Percentiles rank a stretch among this genome's conserved stretches.
phyloP scores from a whole-genome alignment of 2,113 vertebrate genomes.

The Bothrops jararaca region DNA sequence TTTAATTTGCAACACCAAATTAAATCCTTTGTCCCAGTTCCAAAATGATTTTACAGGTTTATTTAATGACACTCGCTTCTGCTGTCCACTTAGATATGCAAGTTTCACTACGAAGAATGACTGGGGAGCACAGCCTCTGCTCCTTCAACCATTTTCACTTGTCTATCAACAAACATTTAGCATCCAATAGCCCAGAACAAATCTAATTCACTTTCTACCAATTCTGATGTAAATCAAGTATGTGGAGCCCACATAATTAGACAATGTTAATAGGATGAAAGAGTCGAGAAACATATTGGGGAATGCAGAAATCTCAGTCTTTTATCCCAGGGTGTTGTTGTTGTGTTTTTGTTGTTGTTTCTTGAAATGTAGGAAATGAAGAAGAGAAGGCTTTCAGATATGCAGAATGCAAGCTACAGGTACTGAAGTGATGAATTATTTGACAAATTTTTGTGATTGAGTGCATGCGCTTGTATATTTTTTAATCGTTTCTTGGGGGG shows the following conservation, averaged over 20 bases:
- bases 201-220: slow-evolving; percentile 20
- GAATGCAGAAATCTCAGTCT: neutral
- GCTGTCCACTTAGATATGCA: slow-evolving; percentile 38
- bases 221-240: neutral
- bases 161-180: slow-evolving; percentile 34
- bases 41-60: slow-evolving; percentile 48
- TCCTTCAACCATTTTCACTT: slow-evolving; percentile 51
- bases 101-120: slow-evolving; percentile 42
- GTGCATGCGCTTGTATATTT: neutral
- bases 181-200: slow-evolving; percentile 3
- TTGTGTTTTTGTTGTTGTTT: neutral
- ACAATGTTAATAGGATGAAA: slow-evolving; percentile 18
- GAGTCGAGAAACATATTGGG: neutral
- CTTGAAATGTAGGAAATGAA: neutral
- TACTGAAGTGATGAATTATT: neutral
- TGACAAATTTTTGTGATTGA: neutral
- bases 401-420: neutral
- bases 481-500: neutral
- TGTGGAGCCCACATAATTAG: slow-evolving; percentile 21
- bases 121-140: slow-evolving; percentile 43
- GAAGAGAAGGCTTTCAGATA: neutral
- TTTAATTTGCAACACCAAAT: slow-evolving; percentile 65
- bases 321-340: neutral
- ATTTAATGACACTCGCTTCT: slow-evolving; percentile 44
- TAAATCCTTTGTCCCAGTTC: slow-evolving; percentile 55